These are phyloP conservation scores for Himalopsyche kuldschensis DNA, from an alignment of 2,888 invertebrate genomes.

Conservation along the genomic window DNA sequence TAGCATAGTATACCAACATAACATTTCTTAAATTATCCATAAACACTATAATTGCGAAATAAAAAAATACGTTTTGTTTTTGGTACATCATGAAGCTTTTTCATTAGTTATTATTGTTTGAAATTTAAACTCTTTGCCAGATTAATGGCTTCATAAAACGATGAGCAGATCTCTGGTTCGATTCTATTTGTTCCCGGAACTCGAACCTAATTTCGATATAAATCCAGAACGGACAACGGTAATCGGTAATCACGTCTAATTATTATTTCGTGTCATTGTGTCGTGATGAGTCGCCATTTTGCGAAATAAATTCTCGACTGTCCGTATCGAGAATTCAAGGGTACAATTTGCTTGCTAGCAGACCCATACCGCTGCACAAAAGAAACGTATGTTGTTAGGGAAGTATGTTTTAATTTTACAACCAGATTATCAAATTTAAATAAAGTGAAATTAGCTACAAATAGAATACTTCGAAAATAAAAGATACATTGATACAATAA, in stretches of 20 bases:
- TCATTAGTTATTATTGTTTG: background rate
- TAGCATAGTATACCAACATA: too few relatives aligned
- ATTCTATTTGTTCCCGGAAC: background rate
- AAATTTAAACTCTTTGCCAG: background rate
- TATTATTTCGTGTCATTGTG: background rate
- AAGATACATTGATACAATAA: too few relatives aligned
- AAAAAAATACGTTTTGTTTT: too few relatives aligned
- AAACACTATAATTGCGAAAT: too few relatives aligned
- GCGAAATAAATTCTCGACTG: background rate
- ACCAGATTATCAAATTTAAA: too few relatives aligned
- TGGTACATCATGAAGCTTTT: background rate
- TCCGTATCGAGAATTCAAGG: constrained; percentile 16
- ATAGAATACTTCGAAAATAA: too few relatives aligned
- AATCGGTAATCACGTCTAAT: background rate
- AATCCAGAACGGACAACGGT: background rate
- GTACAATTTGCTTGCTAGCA: background rate
- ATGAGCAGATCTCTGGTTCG: background rate
- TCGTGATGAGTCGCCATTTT: background rate
- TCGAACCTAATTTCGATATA: background rate
- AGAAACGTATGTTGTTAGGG: background rate
- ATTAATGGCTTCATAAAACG: background rate
- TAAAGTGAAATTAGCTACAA: too few relatives aligned
- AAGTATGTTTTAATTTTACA: background rate
- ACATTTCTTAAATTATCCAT: too few relatives aligned
- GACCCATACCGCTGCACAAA: background rate